phyloP scores from a whole-genome alignment of 1,140 invertebrate species.

The Heterodera carotae region DNA sequence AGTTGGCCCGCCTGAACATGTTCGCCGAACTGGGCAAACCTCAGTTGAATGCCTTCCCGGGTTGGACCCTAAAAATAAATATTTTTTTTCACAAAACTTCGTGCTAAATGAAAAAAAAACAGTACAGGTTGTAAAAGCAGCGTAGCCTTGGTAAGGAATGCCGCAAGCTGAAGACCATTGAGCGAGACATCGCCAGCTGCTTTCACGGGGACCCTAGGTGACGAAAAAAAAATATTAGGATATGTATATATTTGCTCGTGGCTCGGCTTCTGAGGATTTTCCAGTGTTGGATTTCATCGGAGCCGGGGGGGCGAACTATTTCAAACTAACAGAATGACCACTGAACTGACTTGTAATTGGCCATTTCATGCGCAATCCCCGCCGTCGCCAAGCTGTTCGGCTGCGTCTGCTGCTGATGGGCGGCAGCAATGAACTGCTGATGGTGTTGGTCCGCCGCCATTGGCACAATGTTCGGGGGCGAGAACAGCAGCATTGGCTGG shows the following conservation, averaged over 20 bases:
- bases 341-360: slow-evolving; percentile 39
- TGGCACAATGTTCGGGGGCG: slow-evolving; percentile 41
- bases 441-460: slow-evolving; percentile 26
- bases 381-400: too few relatives aligned
- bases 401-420: too few relatives aligned
- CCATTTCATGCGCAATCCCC: slow-evolving; percentile 29
- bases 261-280: too few relatives aligned
- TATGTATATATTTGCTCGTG: neutral
- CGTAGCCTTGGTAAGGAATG: slow-evolving; percentile 53
- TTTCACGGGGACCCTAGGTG: slow-evolving; percentile 44
- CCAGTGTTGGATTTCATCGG: too few relatives aligned
- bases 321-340: neutral
- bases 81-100: neutral
- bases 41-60: slow-evolving; percentile 53
- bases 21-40: slow-evolving; percentile 48
- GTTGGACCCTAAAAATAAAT: slow-evolving; percentile 47
- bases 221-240: slow-evolving; percentile 7
- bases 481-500: slow-evolving; percentile 39
- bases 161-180: slow-evolving; percentile 49
- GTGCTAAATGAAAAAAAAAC: too few relatives aligned
- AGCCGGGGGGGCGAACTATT: neutral
- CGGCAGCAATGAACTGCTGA: slow-evolving; percentile 27
- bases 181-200: slow-evolving; percentile 58
- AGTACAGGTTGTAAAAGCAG: slow-evolving; percentile 42
- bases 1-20: slow-evolving; percentile 35